Base-by-base conservation (phyloP, 2,888 invertebrate species). In the Drosophila bunnanda region DNA sequence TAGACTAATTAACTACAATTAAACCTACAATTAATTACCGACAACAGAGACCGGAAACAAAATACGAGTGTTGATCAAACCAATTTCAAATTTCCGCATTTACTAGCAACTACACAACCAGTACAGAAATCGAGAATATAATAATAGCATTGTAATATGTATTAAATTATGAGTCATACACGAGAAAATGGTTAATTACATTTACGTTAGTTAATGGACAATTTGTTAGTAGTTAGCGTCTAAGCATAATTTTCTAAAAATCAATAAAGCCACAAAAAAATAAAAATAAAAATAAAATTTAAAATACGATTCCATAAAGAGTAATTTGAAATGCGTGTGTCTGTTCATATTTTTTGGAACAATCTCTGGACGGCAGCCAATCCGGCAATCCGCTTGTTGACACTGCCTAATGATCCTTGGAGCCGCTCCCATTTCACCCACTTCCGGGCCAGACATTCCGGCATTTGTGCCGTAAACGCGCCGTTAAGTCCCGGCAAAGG, bases 41-140 rank as follows among this genome's bases (percentile, higher is more conserved):
- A 50, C 34, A 53, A 57, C 44, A 54, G 38, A 61, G 41, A 48
- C 36, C 44, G 43, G 28, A 67, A 62, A 56, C 32, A 28, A 56
- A 61, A 61, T 22, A 50, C 46, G 61, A 41, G 57, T 64, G 65
- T 60, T 55, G 58, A 46, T 70, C 76, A 53, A 55, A 68, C 65
- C 68, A 79, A 80, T 70, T 82, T 79, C 70, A 90, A 82, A 87
- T 88, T 89, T 88, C 89, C 91, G 90, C 90, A 85, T 85, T 88
- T 91, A 87, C 80, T 88, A 88, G 82, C 75, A 72, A 88, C 82
- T 88, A 82, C 73, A 75, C 60, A 58, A 77, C 52, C 39, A 61
- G 53, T 56, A 62, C 43, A 46, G 71, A 76, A 77, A 74, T 43
- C 72, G 66, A 76, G 72, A 61, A 64, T 61, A 72, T 68, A 76